phyloP scores from a whole-genome alignment of 92 coral and sea anemone species.

The Porites lobata region DNA sequence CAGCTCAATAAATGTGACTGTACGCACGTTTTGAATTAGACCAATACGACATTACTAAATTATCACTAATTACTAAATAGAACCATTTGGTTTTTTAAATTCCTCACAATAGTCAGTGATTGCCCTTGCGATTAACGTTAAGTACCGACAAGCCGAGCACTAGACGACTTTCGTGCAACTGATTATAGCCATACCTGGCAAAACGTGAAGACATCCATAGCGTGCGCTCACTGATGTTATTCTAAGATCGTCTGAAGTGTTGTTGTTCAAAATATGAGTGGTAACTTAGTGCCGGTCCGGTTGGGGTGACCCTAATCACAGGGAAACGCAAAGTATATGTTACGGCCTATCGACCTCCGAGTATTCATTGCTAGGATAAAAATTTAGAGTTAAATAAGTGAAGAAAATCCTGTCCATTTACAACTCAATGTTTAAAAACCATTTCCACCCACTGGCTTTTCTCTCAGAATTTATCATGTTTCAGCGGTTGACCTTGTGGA shows the following conservation, averaged over 20 bases:
- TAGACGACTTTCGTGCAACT: not conserved
- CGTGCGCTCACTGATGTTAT: not conserved
- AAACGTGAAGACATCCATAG: constrained; percentile 3
- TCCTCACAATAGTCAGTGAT: not conserved
- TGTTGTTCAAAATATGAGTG: not conserved
- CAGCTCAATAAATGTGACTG: not conserved
- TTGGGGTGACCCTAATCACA: constrained; percentile 7
- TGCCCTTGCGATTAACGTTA: constrained; percentile 20
- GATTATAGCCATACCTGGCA: not conserved
- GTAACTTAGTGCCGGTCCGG: not conserved
- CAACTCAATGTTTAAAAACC: not conserved
- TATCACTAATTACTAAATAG: too few species aligned
- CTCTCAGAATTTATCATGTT: not conserved
- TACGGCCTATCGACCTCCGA: constrained; percentile 27
- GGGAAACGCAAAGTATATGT: not conserved
- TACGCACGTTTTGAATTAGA: not conserved
- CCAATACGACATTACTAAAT: not conserved
- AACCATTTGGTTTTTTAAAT: not conserved
- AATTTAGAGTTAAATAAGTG: not conserved
- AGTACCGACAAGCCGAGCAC: constrained; percentile 7
- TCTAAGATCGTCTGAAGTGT: constrained; percentile 1
- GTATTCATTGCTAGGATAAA: constrained; percentile 14
- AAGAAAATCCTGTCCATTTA: too few species aligned
- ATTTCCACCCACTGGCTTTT: not conserved
- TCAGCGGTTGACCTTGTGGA: not conserved